Evolutionary conservation across 2,888 invertebrate species (phyloP), one percentile per base, ranked within the genome.

Genomic region (Acronicta aceris): DNA sequence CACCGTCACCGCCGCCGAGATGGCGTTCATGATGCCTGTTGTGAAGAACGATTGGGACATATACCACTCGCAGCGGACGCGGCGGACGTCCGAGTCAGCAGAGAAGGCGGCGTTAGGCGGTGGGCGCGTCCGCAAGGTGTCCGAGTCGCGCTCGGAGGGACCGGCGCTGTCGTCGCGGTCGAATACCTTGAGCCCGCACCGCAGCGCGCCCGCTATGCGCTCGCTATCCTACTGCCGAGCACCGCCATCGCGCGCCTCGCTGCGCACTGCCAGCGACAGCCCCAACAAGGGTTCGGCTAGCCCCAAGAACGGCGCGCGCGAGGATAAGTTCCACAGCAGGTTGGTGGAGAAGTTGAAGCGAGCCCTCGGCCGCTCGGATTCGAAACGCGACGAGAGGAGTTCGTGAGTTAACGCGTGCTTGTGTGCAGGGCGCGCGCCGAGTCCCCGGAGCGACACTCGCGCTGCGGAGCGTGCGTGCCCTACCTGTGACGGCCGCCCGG

Each of bases 11-110:
- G 81, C 79, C 92, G 91, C 84, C 90, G 92, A 91, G 92, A 98
- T 98, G 98, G 98, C 98, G 95, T 98, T 98, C 95, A 98, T 98
- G 98, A 98, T 98, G 97, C 98, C 98, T 62, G 98, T 98, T 75
- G 96, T 98, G 94, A 98, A 98, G 95, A 98, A 98, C 95, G 98
- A 98, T 91, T 98, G 97, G 96, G 97, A 98, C 90, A 98, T 98
- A 85, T 98, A 98, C 95, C 97, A 98, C 95, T 97, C 97, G 74
- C 96, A 96, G 88, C 96, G 98, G 69, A 96, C 96, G 58, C 95
- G 98, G 77, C 96, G 97, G 74, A 95, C 96, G 45, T 97, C 97
- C 9, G 98, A 98, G 91, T 96, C 97, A 10, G 82, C 86, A 78
- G 92, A 92, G 82, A 90, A 92, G 88, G 76, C 66, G 69, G 86